Base-by-base conservation (phyloP, 1,140 invertebrate species). In the Anagrus nilaparvatae region DNA sequence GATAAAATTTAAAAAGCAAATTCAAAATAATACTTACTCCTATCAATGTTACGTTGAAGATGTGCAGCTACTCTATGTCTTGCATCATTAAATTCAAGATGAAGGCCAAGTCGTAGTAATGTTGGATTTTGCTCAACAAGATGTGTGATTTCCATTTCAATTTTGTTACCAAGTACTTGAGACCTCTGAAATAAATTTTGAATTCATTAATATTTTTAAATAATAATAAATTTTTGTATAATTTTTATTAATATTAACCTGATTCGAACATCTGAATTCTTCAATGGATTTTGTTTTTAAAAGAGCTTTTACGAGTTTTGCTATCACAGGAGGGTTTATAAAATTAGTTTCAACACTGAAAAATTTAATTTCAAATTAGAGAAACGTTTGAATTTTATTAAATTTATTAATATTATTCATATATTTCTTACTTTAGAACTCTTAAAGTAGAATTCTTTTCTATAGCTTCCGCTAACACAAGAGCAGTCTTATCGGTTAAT, bases 81-180 rank as follows among this genome's bases (percentile, higher is more conserved):
- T 34, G 93, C 91, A 72, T 95, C 91, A 58, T 93, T 91, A 69
- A 91, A 94, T 73, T 97, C 92, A 56, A 97, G 84, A 72, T 91
- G 84, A 52, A 98, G 77, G 40, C 93, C 93, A 46, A 97, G 78
- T 67, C 88, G 78, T 52, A 97, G 73, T 45, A 98, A 68, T 21
- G 86, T 90, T 14, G 85, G 78, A 72, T 97, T 98, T 60, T 92
- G 83, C 66, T 93, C 88, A 44, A 98, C 79, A 49, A 95, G 69
- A 56, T 87, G 79, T 31, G 90, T 92, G 49, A 98, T 91, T 74
- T 94, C 88, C 88, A 95, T 97, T 77, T 98, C 94, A 51, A 90
- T 90, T 74, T 95, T 95, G 69, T 96, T 95, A 53, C 94, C 93
- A 52, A 98, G 75, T 44, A 95, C 82, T 72, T 86, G 80, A 55